Evolutionary conservation across 2,797 vertebrate genomes (phyloP), one percentile per base, ranked within the genome.

Genomic region (Sebastolobus alascanus): DNA sequence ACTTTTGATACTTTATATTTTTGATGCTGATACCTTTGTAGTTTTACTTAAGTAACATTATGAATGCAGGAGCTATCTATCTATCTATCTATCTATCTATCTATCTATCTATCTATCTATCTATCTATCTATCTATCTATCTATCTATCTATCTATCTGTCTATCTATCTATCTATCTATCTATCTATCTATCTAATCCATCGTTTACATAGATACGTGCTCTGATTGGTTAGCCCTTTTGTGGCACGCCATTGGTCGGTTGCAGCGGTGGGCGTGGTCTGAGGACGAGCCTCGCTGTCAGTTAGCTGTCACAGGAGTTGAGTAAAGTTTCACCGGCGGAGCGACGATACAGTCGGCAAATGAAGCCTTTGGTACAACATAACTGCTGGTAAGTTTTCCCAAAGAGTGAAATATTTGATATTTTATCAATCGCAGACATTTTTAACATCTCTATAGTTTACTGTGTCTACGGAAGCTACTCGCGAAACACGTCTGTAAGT

Each of bases 201-300:
- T 18, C 2, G 46, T 70, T 14, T n/a, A n/a, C 7, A 3, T 8
- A 0, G 3, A 40, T 3, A 20, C 20, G 50, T 6, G 20, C 37
- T 56, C 25, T 82, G 84, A 88, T 82, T 86, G 79, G 84, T 63
- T 65, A 3, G 4, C 6, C 25, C 9, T 52, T 1, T 52, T 8
- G 38, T 29, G 8, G 18, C 22, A 22, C n/a, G 3, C 37, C 20
- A 89, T 90, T 90, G 88, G 88, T 71, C 6, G 4, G 6, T 55
- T 33, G n/a, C 16, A 0, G 4, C 0, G 0, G 38, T 64, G 74
- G 92, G 90, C 83, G 90, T 85, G 86, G 79, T 1, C 63, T 54
- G 0, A 7, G 1, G 3, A 29, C 6, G 0, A 2, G 7, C 8
- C 9, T 59, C 3, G 0, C 52, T 25, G 33, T 4, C 40, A 43